Conservation (phyloP, 2,888 invertebrate species). For the Anaspis maculata region DNA sequence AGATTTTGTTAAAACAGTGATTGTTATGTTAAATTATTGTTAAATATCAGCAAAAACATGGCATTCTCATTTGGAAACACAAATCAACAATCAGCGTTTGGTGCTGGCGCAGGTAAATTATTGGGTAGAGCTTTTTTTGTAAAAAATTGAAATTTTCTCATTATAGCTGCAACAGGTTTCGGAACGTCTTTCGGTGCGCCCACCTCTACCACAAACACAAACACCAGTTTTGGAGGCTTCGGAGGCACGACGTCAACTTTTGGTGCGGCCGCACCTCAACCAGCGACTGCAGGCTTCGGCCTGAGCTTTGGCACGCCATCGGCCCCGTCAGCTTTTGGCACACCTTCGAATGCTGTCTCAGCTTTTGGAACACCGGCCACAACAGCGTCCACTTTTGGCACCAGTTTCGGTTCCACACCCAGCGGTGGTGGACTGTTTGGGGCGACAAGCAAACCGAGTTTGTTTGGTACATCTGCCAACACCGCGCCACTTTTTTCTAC, state of each 20-base stretch:
- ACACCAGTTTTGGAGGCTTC: conserved; percentile 26
- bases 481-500: conserved; percentile 35
- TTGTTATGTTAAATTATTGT: too few relatives aligned
- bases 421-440: conserved; percentile 18
- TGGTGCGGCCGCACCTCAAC: too few relatives aligned
- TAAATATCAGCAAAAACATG: conserved; percentile 15
- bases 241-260: too few relatives aligned
- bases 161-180: conserved; percentile 42
- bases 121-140: conserved; percentile 3
- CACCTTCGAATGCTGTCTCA: too few relatives aligned
- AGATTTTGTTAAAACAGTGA: too few relatives aligned
- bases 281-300: too few relatives aligned
- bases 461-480: conserved; percentile 24
- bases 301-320: too few relatives aligned
- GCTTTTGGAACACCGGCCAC: conserved; percentile 22
- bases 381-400: conserved; percentile 29
- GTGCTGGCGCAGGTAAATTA: conserved; percentile 28
- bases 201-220: conserved; percentile 37
- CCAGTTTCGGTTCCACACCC: conserved; percentile 35
- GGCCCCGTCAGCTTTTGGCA: too few relatives aligned
- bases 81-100: conserved; percentile 25
- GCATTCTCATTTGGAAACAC: conserved; percentile 32
- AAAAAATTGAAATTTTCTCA: not conserved
- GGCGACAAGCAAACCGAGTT: conserved; percentile 15
- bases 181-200: conserved; percentile 40